Evolutionary conservation across 2,888 invertebrate species (phyloP).

Genomic region (Rhamnusium bicolor): DNA sequence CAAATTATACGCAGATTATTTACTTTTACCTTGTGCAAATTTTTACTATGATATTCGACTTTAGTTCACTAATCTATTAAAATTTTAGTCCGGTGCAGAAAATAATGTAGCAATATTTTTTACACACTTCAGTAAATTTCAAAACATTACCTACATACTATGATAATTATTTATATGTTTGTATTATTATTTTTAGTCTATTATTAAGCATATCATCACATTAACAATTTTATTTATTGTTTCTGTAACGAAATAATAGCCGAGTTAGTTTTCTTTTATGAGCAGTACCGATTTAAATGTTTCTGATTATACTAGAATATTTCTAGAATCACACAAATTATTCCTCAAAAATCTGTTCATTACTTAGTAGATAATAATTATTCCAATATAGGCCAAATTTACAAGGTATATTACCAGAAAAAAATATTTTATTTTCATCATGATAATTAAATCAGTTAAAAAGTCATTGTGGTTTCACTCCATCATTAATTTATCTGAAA

Average conservation of each 20-base stretch:
- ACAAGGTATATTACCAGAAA: not conserved
- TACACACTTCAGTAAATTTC: not conserved
- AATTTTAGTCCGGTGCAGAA: not conserved
- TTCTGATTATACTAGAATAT: too few relatives aligned
- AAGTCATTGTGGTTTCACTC: constrained; percentile 7
- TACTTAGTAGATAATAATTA: not conserved
- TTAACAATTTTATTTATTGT: constrained; percentile 31
- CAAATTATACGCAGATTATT: not conserved
- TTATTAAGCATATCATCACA: constrained; percentile 52
- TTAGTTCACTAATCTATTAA: constrained; percentile 26
- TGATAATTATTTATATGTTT: constrained; percentile 42
- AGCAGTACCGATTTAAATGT: constrained; percentile 10
- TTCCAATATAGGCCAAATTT: not conserved
- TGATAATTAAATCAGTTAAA: constrained; percentile 9
- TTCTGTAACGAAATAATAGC: not conserved
- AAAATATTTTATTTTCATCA: not conserved
- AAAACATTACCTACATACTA: constrained; percentile 50
- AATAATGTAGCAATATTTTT: constrained; percentile 30
- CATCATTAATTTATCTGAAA: constrained; percentile 19
- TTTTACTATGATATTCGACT: constrained; percentile 48
- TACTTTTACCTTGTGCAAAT: constrained; percentile 24
- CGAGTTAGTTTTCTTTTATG: constrained; percentile 14
- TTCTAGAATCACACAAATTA: too few relatives aligned
- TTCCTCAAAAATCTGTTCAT: not conserved
- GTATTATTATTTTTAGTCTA: constrained; percentile 42